phyloP scores from a whole-genome alignment of 2,797 vertebrate genomes.

The Hybognathus amarus region DNA sequence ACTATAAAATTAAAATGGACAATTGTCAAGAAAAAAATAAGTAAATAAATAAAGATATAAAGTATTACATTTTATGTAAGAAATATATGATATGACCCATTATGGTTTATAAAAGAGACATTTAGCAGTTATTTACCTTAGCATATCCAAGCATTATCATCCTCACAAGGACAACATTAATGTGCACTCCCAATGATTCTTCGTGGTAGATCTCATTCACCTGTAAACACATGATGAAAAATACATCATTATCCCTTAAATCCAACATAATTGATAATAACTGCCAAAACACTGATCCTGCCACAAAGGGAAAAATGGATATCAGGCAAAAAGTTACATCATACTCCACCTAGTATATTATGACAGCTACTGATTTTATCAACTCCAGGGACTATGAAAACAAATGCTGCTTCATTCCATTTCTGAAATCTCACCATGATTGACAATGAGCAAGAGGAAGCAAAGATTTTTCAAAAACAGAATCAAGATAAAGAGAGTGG shows the following conservation, averaged over 20 bases:
- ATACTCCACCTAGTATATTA: not conserved
- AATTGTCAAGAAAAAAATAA: not conserved
- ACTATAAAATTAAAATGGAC: too few species aligned
- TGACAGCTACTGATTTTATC: constrained; percentile 30
- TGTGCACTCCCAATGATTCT: constrained; percentile 92
- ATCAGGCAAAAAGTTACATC: not conserved
- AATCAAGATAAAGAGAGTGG: constrained; percentile 8
- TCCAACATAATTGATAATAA: not conserved
- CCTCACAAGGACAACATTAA: constrained; percentile 96
- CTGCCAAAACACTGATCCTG: not conserved
- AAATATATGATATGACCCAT: not conserved
- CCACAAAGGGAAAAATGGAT: not conserved
- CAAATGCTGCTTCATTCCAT: constrained; percentile 8
- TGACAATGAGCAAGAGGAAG: constrained; percentile 5
- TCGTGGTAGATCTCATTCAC: constrained; percentile 99
- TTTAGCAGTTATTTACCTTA: constrained; percentile 79
- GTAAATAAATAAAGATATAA: not conserved
- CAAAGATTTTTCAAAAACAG: constrained; percentile 18
- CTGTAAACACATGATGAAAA: constrained; percentile 69
- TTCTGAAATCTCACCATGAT: not conserved
- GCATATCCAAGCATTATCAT: constrained; percentile 98
- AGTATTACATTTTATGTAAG: not conserved
- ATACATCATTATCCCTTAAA: not conserved
- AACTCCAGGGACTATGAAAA: constrained; percentile 7
- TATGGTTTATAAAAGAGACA: not conserved